Conservation (phyloP, 2,797 vertebrate genomes). For the Sebastes nivosus region DNA sequence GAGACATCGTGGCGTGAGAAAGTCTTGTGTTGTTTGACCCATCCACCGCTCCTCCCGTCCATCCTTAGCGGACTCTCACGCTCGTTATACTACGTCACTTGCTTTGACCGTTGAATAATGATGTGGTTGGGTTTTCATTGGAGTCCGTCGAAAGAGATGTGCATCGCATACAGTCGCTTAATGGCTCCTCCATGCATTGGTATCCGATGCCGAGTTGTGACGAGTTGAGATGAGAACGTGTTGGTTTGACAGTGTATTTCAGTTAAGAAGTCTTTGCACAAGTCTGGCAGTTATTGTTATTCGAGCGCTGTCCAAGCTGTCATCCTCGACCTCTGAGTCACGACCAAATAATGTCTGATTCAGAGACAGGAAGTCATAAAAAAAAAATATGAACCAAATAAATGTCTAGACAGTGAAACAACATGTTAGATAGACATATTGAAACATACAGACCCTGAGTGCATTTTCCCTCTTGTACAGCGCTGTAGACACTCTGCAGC, state of each 20-base stretch:
- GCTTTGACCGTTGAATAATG: no score
- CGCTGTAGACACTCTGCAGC: background rate
- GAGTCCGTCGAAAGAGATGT: accelerated
- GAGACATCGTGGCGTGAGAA: no score
- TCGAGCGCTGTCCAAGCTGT: slow-evolving; percentile 17
- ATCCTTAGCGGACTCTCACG: no score
- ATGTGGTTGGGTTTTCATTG: no score
- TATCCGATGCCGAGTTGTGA: accelerated
- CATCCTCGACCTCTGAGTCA: background rate
- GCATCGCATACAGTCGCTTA: no score
- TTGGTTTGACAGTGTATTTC: background rate
- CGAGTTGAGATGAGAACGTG: no score
- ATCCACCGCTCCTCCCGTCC: no score
- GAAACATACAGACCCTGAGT: background rate
- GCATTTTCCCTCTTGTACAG: background rate
- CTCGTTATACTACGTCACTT: no score
- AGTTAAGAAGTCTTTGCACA: background rate
- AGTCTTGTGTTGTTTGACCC: no score
- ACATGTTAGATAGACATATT: background rate
- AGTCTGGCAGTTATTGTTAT: slow-evolving; percentile 14
- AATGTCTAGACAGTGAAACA: slow-evolving; percentile 27
- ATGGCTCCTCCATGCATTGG: no score
- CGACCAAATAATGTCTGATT: slow-evolving; percentile 4
- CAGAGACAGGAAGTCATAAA: background rate
- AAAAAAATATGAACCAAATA: background rate